A percentile compares a stretch with the other conserved stretches of the same genome.
phyloP scores from a whole-genome alignment of 1,140 invertebrate species.

The Drosophila persimilis region DNA sequence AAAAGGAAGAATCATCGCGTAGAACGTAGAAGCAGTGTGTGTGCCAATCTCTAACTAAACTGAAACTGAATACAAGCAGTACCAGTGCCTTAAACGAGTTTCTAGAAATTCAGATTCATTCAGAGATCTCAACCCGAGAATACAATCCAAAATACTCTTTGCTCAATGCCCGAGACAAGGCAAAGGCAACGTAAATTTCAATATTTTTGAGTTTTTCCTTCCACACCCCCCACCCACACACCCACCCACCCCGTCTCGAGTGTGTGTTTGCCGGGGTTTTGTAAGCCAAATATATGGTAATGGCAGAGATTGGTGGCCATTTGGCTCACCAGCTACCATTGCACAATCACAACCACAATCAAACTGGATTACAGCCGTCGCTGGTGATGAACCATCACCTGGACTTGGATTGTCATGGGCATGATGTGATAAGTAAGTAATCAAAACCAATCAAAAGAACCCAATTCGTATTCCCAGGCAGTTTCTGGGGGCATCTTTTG shows the following conservation, averaged over 20 bases:
- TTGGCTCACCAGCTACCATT: constrained; percentile 85
- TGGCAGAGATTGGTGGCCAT: constrained; percentile 86
- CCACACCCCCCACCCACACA: background rate
- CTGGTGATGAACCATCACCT: constrained; percentile 85
- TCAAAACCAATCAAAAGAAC: background rate
- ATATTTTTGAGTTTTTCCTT: constrained; percentile 40
- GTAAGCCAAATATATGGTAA: constrained; percentile 84
- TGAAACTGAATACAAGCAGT: too few relatives aligned
- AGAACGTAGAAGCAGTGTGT: constrained; percentile 9
- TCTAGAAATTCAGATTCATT: too few relatives aligned
- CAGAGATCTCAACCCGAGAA: background rate
- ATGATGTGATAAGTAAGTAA: constrained; percentile 83
- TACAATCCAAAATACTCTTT: constrained; percentile 14
- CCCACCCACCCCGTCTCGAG: constrained; percentile 30
- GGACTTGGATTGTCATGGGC: constrained; percentile 83
- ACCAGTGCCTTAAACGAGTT: constrained; percentile 55
- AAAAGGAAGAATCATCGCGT: constrained; percentile 26
- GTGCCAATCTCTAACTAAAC: too few relatives aligned
- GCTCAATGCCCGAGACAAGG: constrained; percentile 59
- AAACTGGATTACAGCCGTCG: constrained; percentile 85
- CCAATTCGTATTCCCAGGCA: too few relatives aligned
- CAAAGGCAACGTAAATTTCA: constrained; percentile 11
- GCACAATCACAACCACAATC: constrained; percentile 84
- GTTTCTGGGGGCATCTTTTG: too few relatives aligned
- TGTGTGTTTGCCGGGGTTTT: constrained; percentile 63